Evolutionary conservation across 2,888 invertebrate genomes (phyloP), one percentile per base, ranked within the genome.

Genomic region (Aromia moschata): DNA sequence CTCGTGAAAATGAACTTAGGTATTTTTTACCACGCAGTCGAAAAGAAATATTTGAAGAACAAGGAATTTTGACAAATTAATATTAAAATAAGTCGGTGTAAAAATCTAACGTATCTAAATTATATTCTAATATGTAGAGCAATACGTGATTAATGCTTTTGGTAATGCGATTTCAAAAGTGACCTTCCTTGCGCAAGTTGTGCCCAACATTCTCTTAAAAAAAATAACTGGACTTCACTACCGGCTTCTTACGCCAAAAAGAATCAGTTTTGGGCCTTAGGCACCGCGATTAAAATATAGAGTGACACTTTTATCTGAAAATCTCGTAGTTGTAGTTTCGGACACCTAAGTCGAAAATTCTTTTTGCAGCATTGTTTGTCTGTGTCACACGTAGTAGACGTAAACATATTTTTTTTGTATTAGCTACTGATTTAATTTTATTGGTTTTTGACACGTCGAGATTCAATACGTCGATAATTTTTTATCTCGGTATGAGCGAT

Each of bases 281-380:
- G n/a, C 7, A 11, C 5, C 7, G 33, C 5, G 33, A 33, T 33
- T 33, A 33, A 33, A 33, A 33, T 11, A 11, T 33, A 43, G 20
- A 18, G n/a, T 43, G 43, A 43, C 43, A 43, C 4, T 20, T 43
- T 25, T 43, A 43, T 43, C 43, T 20, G 11, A 43, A 2, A 12
- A 43, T 43, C 43, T 25, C 17, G 7, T 43, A 43, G 18, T 43
- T 43, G 25, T 43, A 18, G 17, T 43, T 12, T 43, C 20, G 25
- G 43, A 25, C 43, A 20, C 25, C 25, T 43, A 43, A 25, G 18
- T 20, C 43, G 43, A 43, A 43, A 20, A 43, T 25, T 41, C 11
- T 41, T 41, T 41, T 11, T 14, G 43, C 43, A 43, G 20, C 43
- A 43, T 43, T 43, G 25, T 18, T 43, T 43, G 14, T 14, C 43